Evolutionary conservation across 2,888 invertebrate genomes (phyloP).

Genomic region (Phyllotreta cruciferae): DNA sequence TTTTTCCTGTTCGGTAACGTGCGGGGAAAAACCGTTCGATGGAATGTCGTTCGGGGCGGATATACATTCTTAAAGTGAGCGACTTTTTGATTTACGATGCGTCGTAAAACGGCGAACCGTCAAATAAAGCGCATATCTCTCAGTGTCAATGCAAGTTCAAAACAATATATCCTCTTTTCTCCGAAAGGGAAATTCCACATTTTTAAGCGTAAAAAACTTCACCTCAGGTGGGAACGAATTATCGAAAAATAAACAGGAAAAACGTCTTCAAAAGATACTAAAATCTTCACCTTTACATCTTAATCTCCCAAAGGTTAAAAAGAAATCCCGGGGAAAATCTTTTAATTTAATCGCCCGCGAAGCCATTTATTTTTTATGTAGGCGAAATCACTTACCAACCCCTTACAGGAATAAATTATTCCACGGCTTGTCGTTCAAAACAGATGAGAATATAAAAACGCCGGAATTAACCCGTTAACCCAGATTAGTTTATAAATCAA

Average conservation of each 20-base stretch:
- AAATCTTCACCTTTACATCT: not conserved
- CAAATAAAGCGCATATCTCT: conserved; percentile 19
- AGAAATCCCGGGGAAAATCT: conserved; percentile 7
- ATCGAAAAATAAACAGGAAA: not conserved
- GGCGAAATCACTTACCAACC: conserved; percentile 4
- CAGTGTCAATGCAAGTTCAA: conserved; percentile 20
- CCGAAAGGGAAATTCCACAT: not conserved
- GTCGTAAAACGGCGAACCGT: conserved; percentile 22
- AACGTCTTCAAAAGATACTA: not conserved
- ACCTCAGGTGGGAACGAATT: not conserved
- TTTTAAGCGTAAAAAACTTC: no score
- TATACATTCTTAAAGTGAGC: conserved; percentile 20
- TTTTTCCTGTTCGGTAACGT: no score
- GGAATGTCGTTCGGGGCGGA: conserved; percentile 10
- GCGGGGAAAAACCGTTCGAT: not conserved
- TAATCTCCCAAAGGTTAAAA: not conserved
- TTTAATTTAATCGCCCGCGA: conserved; percentile 8
- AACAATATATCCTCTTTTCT: conserved; percentile 8
- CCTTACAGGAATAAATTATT: conserved; percentile 10
- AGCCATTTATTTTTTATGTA: conserved; percentile 14
- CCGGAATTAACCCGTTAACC: conserved; percentile 27
- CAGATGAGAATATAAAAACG: conserved; percentile 25
- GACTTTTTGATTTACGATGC: conserved; percentile 26
- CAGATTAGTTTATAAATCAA: conserved; percentile 29
- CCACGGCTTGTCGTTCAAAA: conserved; percentile 13